Evolutionary conservation across 2,113 vertebrate genomes (phyloP), one percentile per base, ranked within the genome.

Genomic region (Myotis brandtii): DNA sequence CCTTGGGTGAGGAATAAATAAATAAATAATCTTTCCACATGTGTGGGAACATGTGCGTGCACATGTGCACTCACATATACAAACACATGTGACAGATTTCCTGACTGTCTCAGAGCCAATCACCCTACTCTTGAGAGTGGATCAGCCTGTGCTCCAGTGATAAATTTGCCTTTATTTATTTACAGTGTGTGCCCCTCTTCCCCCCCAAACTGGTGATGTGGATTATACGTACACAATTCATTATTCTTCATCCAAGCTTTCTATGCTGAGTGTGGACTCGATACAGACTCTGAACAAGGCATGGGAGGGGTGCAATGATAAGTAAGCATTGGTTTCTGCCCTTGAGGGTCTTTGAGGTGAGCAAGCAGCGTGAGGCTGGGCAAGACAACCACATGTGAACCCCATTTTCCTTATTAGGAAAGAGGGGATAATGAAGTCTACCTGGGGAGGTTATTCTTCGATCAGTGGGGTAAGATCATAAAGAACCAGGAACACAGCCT

Each of bases 381-480:
- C 18, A 21, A 52, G 43, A 66, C 7, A 20, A 34, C 27, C 32
- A 40, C 27, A 3, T 2, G 6, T 6, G 23, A 85, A 34, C 17
- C 27, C 80, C 27, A 9, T 66, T 75, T 76, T 67, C 32, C 50
- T 70, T 11, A 14, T 30, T 5, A 27, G 56, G 11, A 54, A 88
- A 27, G 91, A 96, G 89, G 81, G 86, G 94, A 94, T 83, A 69
- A 59, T 37, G 27, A 73, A 40, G 46, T 10, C 48, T n/a, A 10
- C 40, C 18, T 25, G 48, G 69, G n/a, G 54, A 50, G 32, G 64
- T 20, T 87, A n/a, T 13, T 64, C 32, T 59, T 75, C 69, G 34
- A 59, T 37, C 59, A 50, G 1, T 46, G 64, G 8, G 73, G 64
- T 87, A 14, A 69, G 30, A 34, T 75, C 23, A 11, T 67, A 10